These are phyloP conservation scores for Diabrotica virgifera DNA, from an alignment of 1,140 invertebrate species.

Conservation along the genomic window DNA sequence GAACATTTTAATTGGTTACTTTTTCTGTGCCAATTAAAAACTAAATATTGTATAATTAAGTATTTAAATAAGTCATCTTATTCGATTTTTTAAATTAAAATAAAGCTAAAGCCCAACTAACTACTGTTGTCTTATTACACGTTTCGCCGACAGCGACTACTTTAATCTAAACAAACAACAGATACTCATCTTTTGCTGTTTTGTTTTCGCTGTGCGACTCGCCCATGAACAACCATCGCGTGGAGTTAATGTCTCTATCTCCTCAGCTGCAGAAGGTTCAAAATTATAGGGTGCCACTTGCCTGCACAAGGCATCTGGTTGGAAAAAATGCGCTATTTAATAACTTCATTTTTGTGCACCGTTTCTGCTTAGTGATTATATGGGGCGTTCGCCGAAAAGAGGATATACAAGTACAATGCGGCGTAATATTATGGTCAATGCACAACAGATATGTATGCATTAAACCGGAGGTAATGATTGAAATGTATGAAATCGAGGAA, in stretches of 20 bases:
- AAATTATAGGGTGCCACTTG: slow-evolving; percentile 24
- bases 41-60: no score
- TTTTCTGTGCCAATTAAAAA: no score
- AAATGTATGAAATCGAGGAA: no score
- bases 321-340: slow-evolving; percentile 14
- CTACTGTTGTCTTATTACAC: no score
- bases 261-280: slow-evolving; percentile 17
- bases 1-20: no score
- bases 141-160: no score
- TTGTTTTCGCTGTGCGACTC: no score
- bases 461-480: background rate
- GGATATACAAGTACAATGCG: background rate
- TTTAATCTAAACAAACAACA: no score
- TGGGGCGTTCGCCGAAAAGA: background rate
- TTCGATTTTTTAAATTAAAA: no score
- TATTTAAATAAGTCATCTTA: no score
- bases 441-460: background rate
- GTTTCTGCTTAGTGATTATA: slow-evolving; percentile 2
- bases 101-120: no score
- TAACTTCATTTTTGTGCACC: slow-evolving; percentile 12
- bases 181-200: no score
- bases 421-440: background rate
- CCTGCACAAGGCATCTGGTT: slow-evolving; percentile 14
- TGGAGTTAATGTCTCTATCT: slow-evolving; percentile 30
- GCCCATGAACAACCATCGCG: slow-evolving; percentile 5